Base-by-base conservation (phyloP, 64 coral and sea anemone species). In the Montipora foliosa region DNA sequence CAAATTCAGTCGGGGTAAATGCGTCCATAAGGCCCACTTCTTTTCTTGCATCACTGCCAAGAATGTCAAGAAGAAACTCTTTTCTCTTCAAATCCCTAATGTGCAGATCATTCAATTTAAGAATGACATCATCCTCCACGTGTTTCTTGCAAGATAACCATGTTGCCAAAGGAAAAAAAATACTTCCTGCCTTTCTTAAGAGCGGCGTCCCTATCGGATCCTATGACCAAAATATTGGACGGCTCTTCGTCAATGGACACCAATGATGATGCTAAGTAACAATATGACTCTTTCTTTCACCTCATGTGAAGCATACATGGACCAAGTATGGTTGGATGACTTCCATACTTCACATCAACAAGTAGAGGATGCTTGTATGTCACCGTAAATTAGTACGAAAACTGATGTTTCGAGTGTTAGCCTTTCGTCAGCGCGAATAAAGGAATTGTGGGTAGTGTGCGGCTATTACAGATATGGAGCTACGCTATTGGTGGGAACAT, bases 331-430 rank as follows among this genome's bases (percentile, higher is more conserved):
- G 80, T 87, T n/a, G 92, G 77, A 72, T 73, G 85, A 53, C 79
- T 81, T 16, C 87, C 46, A 24, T 77, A 81, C 57, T 79, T 49
- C 10, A 62, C 75, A 57, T 89, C 80, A 58, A 82, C 82, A 3
- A 94, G 52, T 10, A 94, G 68, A 44, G 49, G 60, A 77, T 94
- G 92, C 49, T 64, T 94, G 77, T 94, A 88, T 46, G 84, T 94
- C 24, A 77, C 88, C 16, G 87, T 6, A 22, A 22, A 22, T 22
- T 22, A 22, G 22, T 22, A 22, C 22, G 22, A 22, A 22, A 22
- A 0, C 22, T 22, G 22, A 22, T 0, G 22, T 22, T 22, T 22
- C 22, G 22, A 22, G 22, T 22, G 22, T 22, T 22, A 22, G 22
- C 22, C 22, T 22, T 22, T 22, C 22, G 22, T 22, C 22, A 22